Base-by-base conservation (phyloP, 2,888 invertebrate genomes). In the Lysandra bellargus region DNA sequence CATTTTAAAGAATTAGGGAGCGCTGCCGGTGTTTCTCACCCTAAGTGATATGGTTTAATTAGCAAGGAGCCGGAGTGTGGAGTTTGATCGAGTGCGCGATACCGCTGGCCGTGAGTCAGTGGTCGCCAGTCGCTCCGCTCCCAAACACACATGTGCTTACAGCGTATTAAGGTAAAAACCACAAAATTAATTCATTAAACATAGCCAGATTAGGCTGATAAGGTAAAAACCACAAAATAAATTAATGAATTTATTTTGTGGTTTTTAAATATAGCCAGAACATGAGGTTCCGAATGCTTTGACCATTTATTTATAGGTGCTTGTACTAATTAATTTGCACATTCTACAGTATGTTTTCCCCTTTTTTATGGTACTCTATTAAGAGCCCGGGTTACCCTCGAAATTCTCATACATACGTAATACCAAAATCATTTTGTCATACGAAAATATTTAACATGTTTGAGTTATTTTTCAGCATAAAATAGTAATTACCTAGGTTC, bases 11-110 rank as follows among this genome's bases (percentile, higher is more conserved):
- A 87, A 87, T 84, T 84, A 78, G 84, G 85, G 82, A 83, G 74
- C 88, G 88, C 87, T 87, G 85, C 89, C 85, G 85, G 86, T 86
- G 86, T 86, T 88, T 89, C 85, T 88, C 89, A 89, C 90, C 90
- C 91, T 87, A 89, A 88, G 81, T 86, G 84, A 86, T 87, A 88
- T 85, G 85, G 88, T 87, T 89, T 90, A 90, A 92, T 92, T 91
- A 90, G 90, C 85, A 86, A 82, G 84, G 87, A 37, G 33, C 85
- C 83, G 86, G 87, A 86, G 87, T 88, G 85, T 86, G 89, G 87
- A 87, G 90, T 89, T 91, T 85, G 88, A 91, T 91, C 90, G 85
- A 84, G 83, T 86, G 85, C 86, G 87, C 88, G 89, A 86, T 89
- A 89, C 87, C 89, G 88, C 87, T 88, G 89, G 89, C 88, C 49